Evolutionary conservation across 2,888 invertebrate genomes (phyloP), one percentile per base, ranked within the genome.

Genomic region (Tachystola acroxantha): DNA sequence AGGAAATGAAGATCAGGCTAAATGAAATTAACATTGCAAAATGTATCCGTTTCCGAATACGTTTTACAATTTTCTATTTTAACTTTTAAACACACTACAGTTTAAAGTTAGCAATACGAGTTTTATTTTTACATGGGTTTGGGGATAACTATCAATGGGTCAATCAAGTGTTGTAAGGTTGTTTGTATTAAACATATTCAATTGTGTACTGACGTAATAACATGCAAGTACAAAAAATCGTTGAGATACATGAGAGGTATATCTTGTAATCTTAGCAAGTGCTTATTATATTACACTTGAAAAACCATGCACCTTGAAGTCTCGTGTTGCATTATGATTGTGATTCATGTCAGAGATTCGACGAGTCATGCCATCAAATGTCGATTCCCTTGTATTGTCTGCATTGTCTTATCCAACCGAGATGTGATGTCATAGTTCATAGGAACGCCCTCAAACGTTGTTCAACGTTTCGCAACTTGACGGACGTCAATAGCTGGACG

Each of bases 341-440:
- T 63, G 61, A 65, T 60, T 66, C 66, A 60, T 71, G 76, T 80
- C 71, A 63, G 47, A 71, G 48, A 70, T 66, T 57, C 48, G 59
- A 48, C 67, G 48, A 79, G 76, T 80, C 81, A 79, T 65, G 61
- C 63, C 54, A 51, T 69, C 66, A 69, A 74, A 82, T 76, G 75
- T 70, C 74, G 71, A 70, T 64, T 71, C 75, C 63, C 71, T 67
- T 71, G 73, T 71, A 75, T 71, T 77, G 68, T 77, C 73, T 76
- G 72, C 67, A 73, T 78, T 77, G 76, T 77, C 70, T 79, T 74
- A 71, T 58, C 60, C 50, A 50, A 48, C 53, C 41, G 50, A 28
- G 11, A 25, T 61, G 62, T 75, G 73, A 75, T 70, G 80, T 75
- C 79, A 81, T 77, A 77, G 81, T 73, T 74, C 73, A 78, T 59